Evolutionary conservation across 1,140 invertebrate species (phyloP).

Genomic region (Drosophila obscura): DNA sequence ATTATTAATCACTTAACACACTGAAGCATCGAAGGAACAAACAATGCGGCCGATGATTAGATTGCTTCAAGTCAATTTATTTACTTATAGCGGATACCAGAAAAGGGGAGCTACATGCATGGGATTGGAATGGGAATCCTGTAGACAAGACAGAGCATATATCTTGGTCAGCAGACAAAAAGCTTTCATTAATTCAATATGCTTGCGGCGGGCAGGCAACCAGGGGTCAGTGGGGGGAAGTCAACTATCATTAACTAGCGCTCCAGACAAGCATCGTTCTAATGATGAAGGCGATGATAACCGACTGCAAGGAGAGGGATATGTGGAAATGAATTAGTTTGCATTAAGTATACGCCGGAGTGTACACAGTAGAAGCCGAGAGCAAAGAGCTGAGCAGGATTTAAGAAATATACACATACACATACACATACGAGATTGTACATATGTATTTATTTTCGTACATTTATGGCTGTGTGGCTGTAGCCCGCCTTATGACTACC

Average conservation of each 20-base stretch:
- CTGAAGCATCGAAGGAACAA: conserved; percentile 9
- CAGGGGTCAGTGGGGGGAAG: conserved; percentile 14
- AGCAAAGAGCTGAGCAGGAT: conserved; percentile 51
- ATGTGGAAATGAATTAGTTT: conserved; percentile 78
- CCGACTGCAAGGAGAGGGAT: conserved; percentile 37
- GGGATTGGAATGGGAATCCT: not conserved
- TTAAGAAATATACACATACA: conserved; percentile 52
- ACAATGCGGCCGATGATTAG: conserved; percentile 42
- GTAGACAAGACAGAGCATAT: conserved; percentile 22
- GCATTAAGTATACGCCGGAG: conserved; percentile 74
- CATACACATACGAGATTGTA: not conserved
- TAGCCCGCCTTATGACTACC: conserved; percentile 45
- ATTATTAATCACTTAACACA: conserved; percentile 52
- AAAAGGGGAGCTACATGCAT: not conserved
- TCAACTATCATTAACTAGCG: conserved; percentile 58
- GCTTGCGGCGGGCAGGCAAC: conserved; percentile 22
- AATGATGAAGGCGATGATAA: conserved; percentile 49
- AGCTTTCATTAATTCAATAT: conserved; percentile 64
- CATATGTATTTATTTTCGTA: conserved; percentile 7
- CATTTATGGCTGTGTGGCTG: conserved; percentile 14
- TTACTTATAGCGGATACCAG: conserved; percentile 6
- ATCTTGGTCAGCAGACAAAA: conserved; percentile 54
- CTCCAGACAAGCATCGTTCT: conserved; percentile 47
- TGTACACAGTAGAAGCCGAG: conserved; percentile 23
- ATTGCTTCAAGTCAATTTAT: conserved; percentile 50